Conservation (phyloP, 1,140 invertebrate genomes). For the Drosophila aff. region DNA sequence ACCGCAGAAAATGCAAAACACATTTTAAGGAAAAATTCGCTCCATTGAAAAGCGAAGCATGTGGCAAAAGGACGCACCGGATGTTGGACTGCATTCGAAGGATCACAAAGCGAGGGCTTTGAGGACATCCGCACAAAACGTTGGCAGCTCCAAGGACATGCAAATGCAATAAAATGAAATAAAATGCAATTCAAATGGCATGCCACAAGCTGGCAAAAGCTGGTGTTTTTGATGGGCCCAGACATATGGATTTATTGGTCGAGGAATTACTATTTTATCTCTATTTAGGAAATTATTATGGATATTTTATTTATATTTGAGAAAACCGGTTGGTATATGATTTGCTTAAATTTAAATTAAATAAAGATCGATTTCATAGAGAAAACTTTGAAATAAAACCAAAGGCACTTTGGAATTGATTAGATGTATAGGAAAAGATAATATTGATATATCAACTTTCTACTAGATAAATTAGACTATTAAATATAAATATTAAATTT, state of each 20-base stretch:
- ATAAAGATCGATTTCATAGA: background rate
- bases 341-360: background rate
- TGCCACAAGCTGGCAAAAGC: constrained; percentile 9
- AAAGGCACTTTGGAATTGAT: background rate
- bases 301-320: background rate
- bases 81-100: constrained; percentile 18
- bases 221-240: constrained; percentile 4
- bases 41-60: constrained; percentile 22
- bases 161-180: constrained; percentile 72
- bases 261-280: background rate
- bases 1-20: constrained; percentile 77
- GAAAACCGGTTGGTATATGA: background rate
- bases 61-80: constrained; percentile 23
- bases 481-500: too few species aligned
- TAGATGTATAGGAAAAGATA: background rate
- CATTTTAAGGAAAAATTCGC: constrained; percentile 44
- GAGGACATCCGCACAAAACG: constrained; percentile 27
- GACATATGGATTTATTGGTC: constrained; percentile 19
- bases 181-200: constrained; percentile 44
- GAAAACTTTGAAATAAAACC: background rate
- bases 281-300: background rate
- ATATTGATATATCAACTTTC: background rate
- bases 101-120: constrained; percentile 29
- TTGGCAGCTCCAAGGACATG: constrained; percentile 40
- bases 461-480: background rate